These are phyloP conservation scores for Helicorthomorpha holstii DNA, from an alignment of 1,140 invertebrate genomes.

Conservation along the genomic window DNA sequence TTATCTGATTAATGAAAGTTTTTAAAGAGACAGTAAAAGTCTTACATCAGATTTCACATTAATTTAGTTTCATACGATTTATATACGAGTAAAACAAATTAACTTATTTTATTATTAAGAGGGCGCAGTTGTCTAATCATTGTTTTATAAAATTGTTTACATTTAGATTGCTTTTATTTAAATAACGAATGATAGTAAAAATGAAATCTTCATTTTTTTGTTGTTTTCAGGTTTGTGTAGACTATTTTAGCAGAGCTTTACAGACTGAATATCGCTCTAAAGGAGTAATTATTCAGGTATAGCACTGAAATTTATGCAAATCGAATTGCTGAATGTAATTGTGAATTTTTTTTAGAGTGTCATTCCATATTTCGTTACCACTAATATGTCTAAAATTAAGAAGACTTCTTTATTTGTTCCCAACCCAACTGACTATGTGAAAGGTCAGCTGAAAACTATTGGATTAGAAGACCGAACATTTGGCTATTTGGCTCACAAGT, in stretches of 20 bases:
- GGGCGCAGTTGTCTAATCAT: too few species aligned
- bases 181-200: too few species aligned
- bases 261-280: conserved; percentile 53
- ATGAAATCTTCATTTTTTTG: too few species aligned
- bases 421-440: conserved; percentile 55
- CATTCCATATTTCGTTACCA: conserved; percentile 72
- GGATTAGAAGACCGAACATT: conserved; percentile 53
- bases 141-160: too few species aligned
- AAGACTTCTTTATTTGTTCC: conserved; percentile 63
- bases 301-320: not conserved
- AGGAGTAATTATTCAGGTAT: conserved; percentile 40
- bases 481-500: conserved; percentile 41
- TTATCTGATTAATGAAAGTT: too few species aligned
- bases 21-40: too few species aligned
- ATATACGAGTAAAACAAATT: too few species aligned
- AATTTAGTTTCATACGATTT: too few species aligned
- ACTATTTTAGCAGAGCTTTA: conserved; percentile 36
- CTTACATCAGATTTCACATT: too few species aligned
- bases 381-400: conserved; percentile 79
- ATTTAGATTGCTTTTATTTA: too few species aligned
- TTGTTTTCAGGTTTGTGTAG: not conserved
- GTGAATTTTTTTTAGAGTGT: conserved; percentile 48
- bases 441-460: conserved; percentile 51
- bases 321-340: not conserved
- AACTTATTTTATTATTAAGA: too few species aligned